phyloP scores from a whole-genome alignment of 2,888 invertebrate genomes.

The Tortrix viridana region DNA sequence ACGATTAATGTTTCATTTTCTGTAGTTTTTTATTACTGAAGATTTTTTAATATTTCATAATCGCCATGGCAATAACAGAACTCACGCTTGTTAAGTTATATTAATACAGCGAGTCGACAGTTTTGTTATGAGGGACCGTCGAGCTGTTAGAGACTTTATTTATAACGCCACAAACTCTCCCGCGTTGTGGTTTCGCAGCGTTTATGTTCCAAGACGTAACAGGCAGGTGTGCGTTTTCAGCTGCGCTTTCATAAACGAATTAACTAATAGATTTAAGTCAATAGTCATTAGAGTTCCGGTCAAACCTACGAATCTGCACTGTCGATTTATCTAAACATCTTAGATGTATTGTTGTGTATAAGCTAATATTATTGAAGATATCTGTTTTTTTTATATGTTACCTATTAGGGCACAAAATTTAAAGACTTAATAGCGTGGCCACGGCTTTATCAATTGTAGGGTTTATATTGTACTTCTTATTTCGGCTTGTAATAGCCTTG shows the following conservation, averaged over 20 bases:
- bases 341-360: no score
- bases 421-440: no score
- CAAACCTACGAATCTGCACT: not conserved
- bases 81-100: conserved; percentile 1
- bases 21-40: no score
- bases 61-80: not conserved
- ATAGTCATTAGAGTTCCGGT: not conserved
- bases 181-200: conserved; percentile 29
- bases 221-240: conserved; percentile 28
- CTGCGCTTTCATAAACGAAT: conserved; percentile 22
- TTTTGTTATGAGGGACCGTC: not conserved
- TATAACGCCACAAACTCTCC: conserved; percentile 34
- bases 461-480: no score
- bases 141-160: conserved; percentile 24
- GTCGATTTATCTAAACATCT: no score
- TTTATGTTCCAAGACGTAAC: conserved; percentile 24
- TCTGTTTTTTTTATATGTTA: no score
- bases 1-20: no score
- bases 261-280: conserved; percentile 4
- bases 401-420: no score
- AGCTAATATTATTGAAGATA: no score
- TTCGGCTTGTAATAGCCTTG: no score
- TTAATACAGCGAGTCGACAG: conserved; percentile 13
- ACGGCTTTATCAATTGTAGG: no score
- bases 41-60: no score